Evolutionary conservation across 2,113 vertebrate genomes (phyloP), one percentile per base, ranked within the genome.

Genomic region (Taurulus bubalis): DNA sequence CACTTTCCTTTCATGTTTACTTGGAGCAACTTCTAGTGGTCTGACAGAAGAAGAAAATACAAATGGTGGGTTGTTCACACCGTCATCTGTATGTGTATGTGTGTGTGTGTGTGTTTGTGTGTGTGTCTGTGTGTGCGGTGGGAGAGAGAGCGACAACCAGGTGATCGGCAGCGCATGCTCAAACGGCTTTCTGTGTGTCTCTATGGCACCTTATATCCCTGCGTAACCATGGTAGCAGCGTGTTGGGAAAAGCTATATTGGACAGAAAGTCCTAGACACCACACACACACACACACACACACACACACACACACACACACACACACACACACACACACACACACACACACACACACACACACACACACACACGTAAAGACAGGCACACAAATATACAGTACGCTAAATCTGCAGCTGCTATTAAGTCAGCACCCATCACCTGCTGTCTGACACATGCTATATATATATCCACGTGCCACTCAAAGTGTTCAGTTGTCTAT

Each of bases 381-480:
- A n/a, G 10, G 32, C 3, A 24, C 55, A 76, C 67, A 63, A 11
- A 51, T 26, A 69, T 64, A 53, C 36, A 49, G 45, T 55, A 34
- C 70, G 69, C 64, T 24, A n/a, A 14, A 28, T 28, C 24, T 56
- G 55, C 55, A 56, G 24, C 55, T 56, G 24, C 55, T 26, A 15
- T 28, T 56, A 15, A 15, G 55, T 14, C 55, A 56, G 11, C 55
- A 56, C 53, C 53, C n/a, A 56, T 56, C 55, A 56, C 55, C 55
- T 56, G 55, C 55, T 56, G 55, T 56, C 24, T 56, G 24, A 70
- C 75, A 81, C 66, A 53, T 45, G 55, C 4, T 0, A 81, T 87
- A 92, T 90, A 90, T 87, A 92, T 92, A 91, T 86, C 85, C 58
- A 71, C 66, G 77, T 90, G 90, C 84, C 90, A 90, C 87, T 92